phyloP scores from a whole-genome alignment of 1,140 invertebrate species.

The Melanaphis sacchari region DNA sequence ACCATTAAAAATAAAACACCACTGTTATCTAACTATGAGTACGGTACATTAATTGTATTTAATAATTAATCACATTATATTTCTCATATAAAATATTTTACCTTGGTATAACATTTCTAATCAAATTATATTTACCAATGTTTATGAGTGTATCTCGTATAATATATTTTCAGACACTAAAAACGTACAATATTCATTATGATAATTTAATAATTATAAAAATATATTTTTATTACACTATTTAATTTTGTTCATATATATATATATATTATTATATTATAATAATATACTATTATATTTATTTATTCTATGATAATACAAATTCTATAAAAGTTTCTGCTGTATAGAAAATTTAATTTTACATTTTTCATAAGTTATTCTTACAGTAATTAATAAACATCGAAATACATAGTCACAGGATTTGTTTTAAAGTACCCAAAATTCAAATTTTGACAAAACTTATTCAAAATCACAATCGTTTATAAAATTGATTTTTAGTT shows the following conservation, averaged over 20 bases:
- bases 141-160: not conserved
- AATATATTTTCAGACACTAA: not conserved
- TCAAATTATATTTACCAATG: not conserved
- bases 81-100: not conserved
- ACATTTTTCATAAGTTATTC: not conserved
- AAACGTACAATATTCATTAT: not conserved
- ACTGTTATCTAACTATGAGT: not conserved
- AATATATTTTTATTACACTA: not conserved
- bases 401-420: not conserved
- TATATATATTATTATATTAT: not conserved
- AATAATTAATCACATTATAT: not conserved
- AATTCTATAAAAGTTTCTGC: not conserved
- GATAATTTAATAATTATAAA: too few species aligned
- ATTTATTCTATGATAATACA: not conserved
- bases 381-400: not conserved
- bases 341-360: not conserved
- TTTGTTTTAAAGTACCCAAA: not conserved
- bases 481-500: not conserved
- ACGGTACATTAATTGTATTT: not conserved
- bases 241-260: not conserved
- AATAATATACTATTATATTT: not conserved
- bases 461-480: not conserved
- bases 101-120: not conserved
- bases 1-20: not conserved
- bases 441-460: not conserved